phyloP scores from a whole-genome alignment of 2,113 vertebrate species.

The Microcebus ravelobensis region DNA sequence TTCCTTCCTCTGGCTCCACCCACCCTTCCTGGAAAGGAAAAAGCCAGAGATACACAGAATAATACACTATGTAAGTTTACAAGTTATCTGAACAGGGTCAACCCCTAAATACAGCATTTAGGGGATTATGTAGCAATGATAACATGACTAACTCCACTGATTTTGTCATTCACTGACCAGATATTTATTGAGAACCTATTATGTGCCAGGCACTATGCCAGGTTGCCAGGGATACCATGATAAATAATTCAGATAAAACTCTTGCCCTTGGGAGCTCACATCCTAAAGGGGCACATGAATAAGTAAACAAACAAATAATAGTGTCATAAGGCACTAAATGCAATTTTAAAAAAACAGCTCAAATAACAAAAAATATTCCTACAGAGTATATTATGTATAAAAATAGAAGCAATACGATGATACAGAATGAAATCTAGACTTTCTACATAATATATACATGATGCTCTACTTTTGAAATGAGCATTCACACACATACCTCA shows the following conservation, averaged over 20 bases:
- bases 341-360: background rate
- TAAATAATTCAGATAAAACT: background rate
- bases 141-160: background rate
- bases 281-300: background rate
- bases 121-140: background rate
- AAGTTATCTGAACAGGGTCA: background rate
- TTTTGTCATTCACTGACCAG: background rate
- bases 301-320: background rate
- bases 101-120: background rate
- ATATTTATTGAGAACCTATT: background rate
- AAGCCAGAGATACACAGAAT: background rate
- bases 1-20: constrained; percentile 2
- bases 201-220: background rate
- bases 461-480: background rate
- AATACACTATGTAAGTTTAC: background rate
- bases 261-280: background rate
- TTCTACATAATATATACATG: background rate
- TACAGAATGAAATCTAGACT: background rate
- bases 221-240: background rate
- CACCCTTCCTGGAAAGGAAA: constrained; percentile 21
- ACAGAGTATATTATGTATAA: background rate
- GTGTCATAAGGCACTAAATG: background rate
- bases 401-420: background rate
- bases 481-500: background rate
- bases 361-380: background rate